Evolutionary conservation across 2,113 vertebrate species (phyloP), one percentile per base, ranked within the genome.

Genomic region (Malurus alboscapulatus): DNA sequence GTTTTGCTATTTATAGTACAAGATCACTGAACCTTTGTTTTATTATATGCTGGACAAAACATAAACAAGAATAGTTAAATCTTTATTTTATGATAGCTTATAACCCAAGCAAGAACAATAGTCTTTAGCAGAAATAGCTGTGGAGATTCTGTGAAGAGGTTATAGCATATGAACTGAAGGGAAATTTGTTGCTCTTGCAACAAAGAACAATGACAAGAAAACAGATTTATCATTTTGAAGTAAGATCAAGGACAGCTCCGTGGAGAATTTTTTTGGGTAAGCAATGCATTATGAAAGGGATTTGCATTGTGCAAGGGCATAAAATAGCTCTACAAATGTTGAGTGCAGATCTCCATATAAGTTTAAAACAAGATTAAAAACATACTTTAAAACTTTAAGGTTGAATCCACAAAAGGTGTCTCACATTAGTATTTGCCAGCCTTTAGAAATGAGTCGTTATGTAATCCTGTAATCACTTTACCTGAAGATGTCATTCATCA

Each of bases 221-320:
- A 84, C 78, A 94, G 71, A 94, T 96, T 93, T 94, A 93, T 90
- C 93, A 81, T 97, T 90, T 92, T 86, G 95, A 96, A 91, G 92
- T 76, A 85, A 92, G 62, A 83, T 94, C 93, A 86, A 95, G 96
- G 58, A 81, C 4, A 0, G 42, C 20, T 73, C 48, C 36, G 7
- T 79, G 32, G 65, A 88, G 83, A 55, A 27, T 24, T 36, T 90
- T 63, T 95, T 92, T 48, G 44, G 7, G 72, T 93, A 88, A 91
- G 40, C 55, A 91, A 66, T 53, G 44, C 87, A 90, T 96, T 96
- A 90, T 86, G 67, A 85, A 92, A 96, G 79, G 51, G 36, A 88
- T 96, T 95, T 97, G 65, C 73, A 76, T 94, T 88, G 38, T 94
- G 40, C 93, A 21, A 84, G 26, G 57, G 10, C 38, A 96, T 84